Evolutionary conservation across 2,888 invertebrate genomes (phyloP).

Genomic region (Lissonota sp.): DNA sequence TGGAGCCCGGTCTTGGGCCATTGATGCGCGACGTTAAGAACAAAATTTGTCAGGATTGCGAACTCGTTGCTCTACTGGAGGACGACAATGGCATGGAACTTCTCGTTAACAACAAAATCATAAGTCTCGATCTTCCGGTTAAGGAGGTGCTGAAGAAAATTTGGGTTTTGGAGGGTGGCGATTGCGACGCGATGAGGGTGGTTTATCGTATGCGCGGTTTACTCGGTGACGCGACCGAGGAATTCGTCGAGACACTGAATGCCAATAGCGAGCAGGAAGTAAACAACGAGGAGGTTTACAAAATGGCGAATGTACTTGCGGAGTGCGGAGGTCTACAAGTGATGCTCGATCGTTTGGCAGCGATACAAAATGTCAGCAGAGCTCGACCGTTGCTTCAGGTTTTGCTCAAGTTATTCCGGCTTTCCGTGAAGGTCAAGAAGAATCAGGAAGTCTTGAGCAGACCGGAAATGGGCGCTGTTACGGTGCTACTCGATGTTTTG

Average conservation of each 20-base stretch:
- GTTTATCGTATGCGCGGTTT: slow-evolving; percentile 99
- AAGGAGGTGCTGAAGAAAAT: slow-evolving; percentile 92
- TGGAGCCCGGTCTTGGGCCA: slow-evolving; percentile 97
- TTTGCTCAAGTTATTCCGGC: slow-evolving; percentile 93
- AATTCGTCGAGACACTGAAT: slow-evolving; percentile 97
- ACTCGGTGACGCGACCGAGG: slow-evolving; percentile 99
- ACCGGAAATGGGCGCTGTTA: slow-evolving; percentile 93
- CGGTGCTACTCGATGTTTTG: slow-evolving; percentile 93
- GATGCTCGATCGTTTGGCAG: slow-evolving; percentile 93
- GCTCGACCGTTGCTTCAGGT: slow-evolving; percentile 95
- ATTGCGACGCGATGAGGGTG: slow-evolving; percentile 98
- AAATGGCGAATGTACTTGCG: slow-evolving; percentile 94
- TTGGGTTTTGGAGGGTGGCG: slow-evolving; percentile 95
- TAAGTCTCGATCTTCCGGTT: slow-evolving; percentile 97
- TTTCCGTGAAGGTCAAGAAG: slow-evolving; percentile 95
- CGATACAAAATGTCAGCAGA: slow-evolving; percentile 93
- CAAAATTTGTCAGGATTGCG: slow-evolving; percentile 99
- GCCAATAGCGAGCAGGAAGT: slow-evolving; percentile 93
- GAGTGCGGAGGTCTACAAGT: slow-evolving; percentile 92
- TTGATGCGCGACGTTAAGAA: slow-evolving; percentile 99
- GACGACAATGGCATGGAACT: slow-evolving; percentile 99
- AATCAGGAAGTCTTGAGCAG: slow-evolving; percentile 95
- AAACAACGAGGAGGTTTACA: slow-evolving; percentile 97
- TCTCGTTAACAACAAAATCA: slow-evolving; percentile 98
- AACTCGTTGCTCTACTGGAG: slow-evolving; percentile 97